Evolutionary conservation across 2,113 vertebrate species (phyloP), one percentile per base, ranked within the genome.

Genomic region (Psettodes erumei): DNA sequence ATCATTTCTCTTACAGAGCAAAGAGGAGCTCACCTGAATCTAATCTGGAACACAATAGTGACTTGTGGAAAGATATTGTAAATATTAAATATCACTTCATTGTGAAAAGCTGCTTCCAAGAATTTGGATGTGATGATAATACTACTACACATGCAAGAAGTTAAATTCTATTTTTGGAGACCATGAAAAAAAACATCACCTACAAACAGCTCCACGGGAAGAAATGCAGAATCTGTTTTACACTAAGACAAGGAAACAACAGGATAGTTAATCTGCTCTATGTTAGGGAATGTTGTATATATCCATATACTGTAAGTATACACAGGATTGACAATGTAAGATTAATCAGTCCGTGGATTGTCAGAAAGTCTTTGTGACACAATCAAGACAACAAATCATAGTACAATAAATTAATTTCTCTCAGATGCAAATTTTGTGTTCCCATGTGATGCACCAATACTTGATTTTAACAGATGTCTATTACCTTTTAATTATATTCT

Each of bases 131-230:
- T 45, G 60, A n/a, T 30, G 28, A n/a, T 50, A 3, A 43, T 59
- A 19, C 12, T 43, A 30, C 43, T 40, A 45, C 25, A 63, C 18
- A 42, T 5, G 60, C 15, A 40, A 8, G 21, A 74, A 54, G 27
- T 63, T 3, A 27, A 64, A 43, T 58, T 11, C 23, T 80, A 42
- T 76, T 75, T 79, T 69, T 69, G 28, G 77, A 70, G 66, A 50
- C 30, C 47, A 58, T 15, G 13, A 33, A 54, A 65, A 66, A 32
- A 56, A 25, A 8, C 15, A 5, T n/a, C 21, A 62, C 8, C 27
- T 18, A 28, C 33, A 72, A 28, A 51, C 23, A 45, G 25, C 35
- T 35, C 35, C 15, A 58, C 62, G 71, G 63, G 37, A 59, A 55
- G 37, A 9, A 53, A 54, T 5, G 2, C n/a, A 63, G 23, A 42